Percentiles rank a stretch among this genome's conserved stretches.
phyloP scores from a whole-genome alignment of 2,113 vertebrate species.

The Percopsis transmontana region DNA sequence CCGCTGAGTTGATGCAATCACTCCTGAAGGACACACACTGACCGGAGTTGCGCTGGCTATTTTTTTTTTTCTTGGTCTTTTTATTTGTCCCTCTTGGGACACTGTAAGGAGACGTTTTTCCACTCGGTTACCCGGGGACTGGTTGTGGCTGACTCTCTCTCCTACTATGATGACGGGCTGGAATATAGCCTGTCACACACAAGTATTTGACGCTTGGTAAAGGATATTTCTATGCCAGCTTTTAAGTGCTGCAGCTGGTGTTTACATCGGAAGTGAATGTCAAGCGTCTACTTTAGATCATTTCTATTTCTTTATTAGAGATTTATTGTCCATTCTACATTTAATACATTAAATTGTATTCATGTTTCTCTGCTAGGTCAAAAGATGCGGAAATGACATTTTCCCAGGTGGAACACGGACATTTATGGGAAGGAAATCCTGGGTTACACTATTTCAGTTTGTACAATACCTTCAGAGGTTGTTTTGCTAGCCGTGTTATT shows the following conservation, averaged over 20 bases:
- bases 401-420: too few species aligned
- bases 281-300: background rate
- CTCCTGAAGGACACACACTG: background rate
- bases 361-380: conserved; percentile 20
- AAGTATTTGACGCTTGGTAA: conserved; percentile 22
- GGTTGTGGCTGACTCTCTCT: conserved; percentile 41
- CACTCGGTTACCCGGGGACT: conserved; percentile 48
- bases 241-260: conserved; percentile 2
- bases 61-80: conserved; percentile 34
- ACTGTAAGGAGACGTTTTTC: conserved; percentile 59
- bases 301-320: background rate
- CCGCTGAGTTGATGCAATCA: background rate
- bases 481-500: background rate
- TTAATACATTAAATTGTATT: background rate
- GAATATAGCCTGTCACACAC: conserved; percentile 11
- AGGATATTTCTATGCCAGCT: background rate
- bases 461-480: background rate
- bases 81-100: conserved; percentile 41
- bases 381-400: too few species aligned
- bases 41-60: conserved; percentile 30
- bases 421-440: conserved; percentile 1
- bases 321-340: background rate
- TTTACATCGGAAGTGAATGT: conserved; percentile 8
- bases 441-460: background rate
- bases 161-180: conserved; percentile 20